These are phyloP conservation scores for Zaprionus nigranus DNA, from an alignment of 1,140 invertebrate species.

Conservation along the genomic window DNA sequence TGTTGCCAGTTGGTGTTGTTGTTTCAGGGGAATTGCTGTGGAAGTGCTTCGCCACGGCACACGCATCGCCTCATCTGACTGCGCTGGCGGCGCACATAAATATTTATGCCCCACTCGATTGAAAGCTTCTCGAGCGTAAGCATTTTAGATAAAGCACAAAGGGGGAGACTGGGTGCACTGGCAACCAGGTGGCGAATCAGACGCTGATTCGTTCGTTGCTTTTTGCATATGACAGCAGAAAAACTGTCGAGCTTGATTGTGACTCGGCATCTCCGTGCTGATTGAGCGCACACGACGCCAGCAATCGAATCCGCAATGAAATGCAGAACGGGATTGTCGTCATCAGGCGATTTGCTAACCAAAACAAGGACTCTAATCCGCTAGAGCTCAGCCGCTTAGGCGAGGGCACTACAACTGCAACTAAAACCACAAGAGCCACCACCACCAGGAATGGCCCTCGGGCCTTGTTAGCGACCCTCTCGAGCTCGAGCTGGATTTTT, in stretches of 20 bases:
- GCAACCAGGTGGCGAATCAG: slow-evolving; percentile 36
- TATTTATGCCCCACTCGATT: slow-evolving; percentile 77
- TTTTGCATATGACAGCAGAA: slow-evolving; percentile 81
- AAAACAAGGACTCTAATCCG: slow-evolving; percentile 78
- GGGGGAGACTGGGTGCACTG: not conserved
- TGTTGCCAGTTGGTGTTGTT: slow-evolving; percentile 17
- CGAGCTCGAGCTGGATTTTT: slow-evolving; percentile 59
- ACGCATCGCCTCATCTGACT: not conserved
- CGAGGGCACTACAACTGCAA: slow-evolving; percentile 22
- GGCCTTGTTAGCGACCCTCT: slow-evolving; percentile 36
- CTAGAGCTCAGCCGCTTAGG: slow-evolving; percentile 41
- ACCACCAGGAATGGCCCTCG: slow-evolving; percentile 32
- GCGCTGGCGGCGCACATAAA: slow-evolving; percentile 55
- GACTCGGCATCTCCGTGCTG: slow-evolving; percentile 49
- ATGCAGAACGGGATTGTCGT: slow-evolving; percentile 33
- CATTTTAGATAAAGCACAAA: slow-evolving; percentile 80
- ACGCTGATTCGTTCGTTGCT: slow-evolving; percentile 36
- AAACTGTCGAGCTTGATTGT: slow-evolving; percentile 68
- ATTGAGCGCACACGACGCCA: slow-evolving; percentile 60
- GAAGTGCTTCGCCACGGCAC: slow-evolving; percentile 5
- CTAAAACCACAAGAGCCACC: slow-evolving; percentile 66
- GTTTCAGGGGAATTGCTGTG: slow-evolving; percentile 14
- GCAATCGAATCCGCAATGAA: slow-evolving; percentile 9
- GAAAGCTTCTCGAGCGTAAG: slow-evolving; percentile 81
- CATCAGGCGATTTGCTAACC: slow-evolving; percentile 73